phyloP scores from a whole-genome alignment of 1,140 invertebrate species.

The Steinernema khuongi region DNA sequence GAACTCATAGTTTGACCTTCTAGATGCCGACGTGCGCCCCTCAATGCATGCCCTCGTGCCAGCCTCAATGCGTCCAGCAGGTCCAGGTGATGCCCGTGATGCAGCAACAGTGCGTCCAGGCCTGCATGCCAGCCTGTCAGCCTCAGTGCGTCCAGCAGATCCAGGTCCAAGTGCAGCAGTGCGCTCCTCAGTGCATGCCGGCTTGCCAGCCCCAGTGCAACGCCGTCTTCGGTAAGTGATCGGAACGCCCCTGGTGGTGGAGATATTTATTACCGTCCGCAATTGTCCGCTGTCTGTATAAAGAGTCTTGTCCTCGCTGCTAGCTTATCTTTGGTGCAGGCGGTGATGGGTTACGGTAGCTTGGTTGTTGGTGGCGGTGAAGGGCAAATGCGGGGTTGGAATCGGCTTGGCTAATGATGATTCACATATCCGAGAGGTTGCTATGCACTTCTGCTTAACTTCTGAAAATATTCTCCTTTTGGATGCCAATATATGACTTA shows the following conservation, averaged over 20 bases:
- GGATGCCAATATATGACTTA: no score
- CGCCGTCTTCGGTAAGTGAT: not conserved
- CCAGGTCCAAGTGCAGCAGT: slow-evolving; percentile 4
- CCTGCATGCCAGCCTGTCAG: slow-evolving; percentile 27
- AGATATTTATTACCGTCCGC: not conserved
- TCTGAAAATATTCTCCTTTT: no score
- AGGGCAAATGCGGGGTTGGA: no score
- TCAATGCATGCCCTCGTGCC: slow-evolving; percentile 24
- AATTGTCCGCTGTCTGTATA: slow-evolving; percentile 1
- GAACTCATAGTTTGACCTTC: no score
- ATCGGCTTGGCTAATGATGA: no score
- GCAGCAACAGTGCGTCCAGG: slow-evolving; percentile 26
- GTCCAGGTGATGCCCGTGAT: slow-evolving; percentile 16
- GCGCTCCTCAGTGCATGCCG: slow-evolving; percentile 1
- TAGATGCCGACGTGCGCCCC: slow-evolving; percentile 23
- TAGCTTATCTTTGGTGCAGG: not conserved
- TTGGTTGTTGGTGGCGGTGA: not conserved
- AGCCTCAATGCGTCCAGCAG: slow-evolving; percentile 20
- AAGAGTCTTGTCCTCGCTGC: not conserved
- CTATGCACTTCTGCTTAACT: no score
- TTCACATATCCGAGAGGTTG: no score
- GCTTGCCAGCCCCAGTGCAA: not conserved
- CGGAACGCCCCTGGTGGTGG: not conserved
- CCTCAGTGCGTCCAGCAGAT: slow-evolving; percentile 25
- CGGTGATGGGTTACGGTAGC: not conserved